These are phyloP conservation scores for Acleris emargana DNA, from an alignment of 2,888 invertebrate genomes.

Conservation along the genomic window DNA sequence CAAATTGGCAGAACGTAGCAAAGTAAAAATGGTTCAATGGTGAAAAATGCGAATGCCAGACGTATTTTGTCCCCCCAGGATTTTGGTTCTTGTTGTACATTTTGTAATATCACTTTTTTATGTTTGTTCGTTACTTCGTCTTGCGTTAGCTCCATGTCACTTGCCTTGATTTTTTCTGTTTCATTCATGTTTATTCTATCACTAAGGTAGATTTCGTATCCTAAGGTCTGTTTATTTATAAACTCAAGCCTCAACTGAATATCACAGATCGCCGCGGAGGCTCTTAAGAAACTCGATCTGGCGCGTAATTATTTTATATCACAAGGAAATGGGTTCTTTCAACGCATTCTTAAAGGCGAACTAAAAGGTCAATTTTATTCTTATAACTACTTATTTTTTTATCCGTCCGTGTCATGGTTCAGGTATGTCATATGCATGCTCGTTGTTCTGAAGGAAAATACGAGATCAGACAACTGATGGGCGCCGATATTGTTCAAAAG, in stretches of 20 bases:
- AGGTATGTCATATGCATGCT: not conserved
- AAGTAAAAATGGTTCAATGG: slow-evolving; percentile 86
- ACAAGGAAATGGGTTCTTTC: slow-evolving; percentile 17
- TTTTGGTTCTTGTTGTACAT: slow-evolving; percentile 32
- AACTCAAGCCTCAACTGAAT: slow-evolving; percentile 50
- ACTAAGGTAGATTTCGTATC: not conserved
- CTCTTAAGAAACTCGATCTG: slow-evolving; percentile 47
- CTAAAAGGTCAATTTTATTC: slow-evolving; percentile 37
- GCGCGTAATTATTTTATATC: slow-evolving; percentile 38
- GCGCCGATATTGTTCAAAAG: too few relatives aligned
- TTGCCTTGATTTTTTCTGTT: slow-evolving; percentile 21
- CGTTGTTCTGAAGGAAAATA: too few relatives aligned
- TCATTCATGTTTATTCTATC: slow-evolving; percentile 1
- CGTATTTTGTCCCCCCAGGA: slow-evolving; percentile 44
- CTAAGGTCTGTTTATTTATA: slow-evolving; percentile 50
- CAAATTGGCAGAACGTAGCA: slow-evolving; percentile 86
- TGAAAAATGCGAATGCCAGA: slow-evolving; percentile 66
- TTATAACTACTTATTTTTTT: slow-evolving; percentile 1
- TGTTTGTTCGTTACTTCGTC: not conserved
- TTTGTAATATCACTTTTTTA: slow-evolving; percentile 19
- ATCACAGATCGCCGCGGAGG: slow-evolving; percentile 39
- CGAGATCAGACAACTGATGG: too few relatives aligned
- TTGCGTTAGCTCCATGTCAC: slow-evolving; percentile 22
- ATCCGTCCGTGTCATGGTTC: too few relatives aligned
- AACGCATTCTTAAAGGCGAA: slow-evolving; percentile 42